Evolutionary conservation across 2,797 vertebrate species (phyloP).

Genomic region (Platyrinchus mystaceus): DNA sequence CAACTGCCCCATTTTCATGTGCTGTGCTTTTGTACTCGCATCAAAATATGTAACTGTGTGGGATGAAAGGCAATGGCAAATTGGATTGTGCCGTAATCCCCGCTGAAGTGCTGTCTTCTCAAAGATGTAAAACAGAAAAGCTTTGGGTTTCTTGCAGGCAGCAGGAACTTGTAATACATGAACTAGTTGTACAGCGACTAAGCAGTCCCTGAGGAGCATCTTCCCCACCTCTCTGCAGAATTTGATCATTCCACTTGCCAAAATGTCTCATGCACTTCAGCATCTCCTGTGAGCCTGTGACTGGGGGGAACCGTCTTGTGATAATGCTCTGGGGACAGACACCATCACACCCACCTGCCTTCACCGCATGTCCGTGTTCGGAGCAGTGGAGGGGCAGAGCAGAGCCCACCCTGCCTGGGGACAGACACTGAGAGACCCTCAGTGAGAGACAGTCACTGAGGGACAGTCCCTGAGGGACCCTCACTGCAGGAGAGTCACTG

Average conservation of each 20-base stretch:
- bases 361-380: accelerated
- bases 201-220: neutral
- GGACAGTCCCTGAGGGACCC: neutral
- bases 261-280: neutral
- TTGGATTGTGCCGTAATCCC: neutral
- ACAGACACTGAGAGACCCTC: no score
- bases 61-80: neutral
- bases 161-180: neutral
- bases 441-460: no score
- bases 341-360: accelerated
- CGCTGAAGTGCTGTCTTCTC: neutral
- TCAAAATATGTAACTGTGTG: neutral
- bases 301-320: neutral
- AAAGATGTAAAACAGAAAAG: neutral
- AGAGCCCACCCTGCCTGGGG: neutral
- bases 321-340: neutral
- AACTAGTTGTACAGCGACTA: neutral
- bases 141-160: neutral
- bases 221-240: neutral
- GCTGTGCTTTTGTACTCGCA: neutral
- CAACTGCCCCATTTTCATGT: neutral
- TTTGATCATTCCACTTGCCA: neutral
- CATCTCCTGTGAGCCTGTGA: neutral
- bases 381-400: accelerated
- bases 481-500: no score